Evolutionary conservation across 2,888 invertebrate genomes (phyloP).

Genomic region (Eilema caniola): DNA sequence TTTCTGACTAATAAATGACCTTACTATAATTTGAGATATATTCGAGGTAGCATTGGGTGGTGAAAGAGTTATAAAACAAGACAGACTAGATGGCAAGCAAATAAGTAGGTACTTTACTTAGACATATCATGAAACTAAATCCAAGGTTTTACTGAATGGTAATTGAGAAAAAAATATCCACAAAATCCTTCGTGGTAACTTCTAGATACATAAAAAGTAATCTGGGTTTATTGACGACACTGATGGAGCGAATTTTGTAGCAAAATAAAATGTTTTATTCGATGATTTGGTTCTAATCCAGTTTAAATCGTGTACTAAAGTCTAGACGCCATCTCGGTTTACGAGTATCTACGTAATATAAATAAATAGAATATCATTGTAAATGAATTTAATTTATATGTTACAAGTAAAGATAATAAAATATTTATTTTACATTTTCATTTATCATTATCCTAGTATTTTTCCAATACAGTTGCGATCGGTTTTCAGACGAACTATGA

Average conservation of each 20-base stretch:
- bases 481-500: too few species aligned
- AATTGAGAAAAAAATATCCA: not conserved
- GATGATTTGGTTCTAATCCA: constrained; percentile 45
- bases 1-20: too few species aligned
- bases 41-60: too few species aligned
- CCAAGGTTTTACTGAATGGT: too few species aligned
- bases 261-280: constrained; percentile 30
- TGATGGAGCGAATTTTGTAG: constrained; percentile 33
- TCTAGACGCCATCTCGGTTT: constrained; percentile 47
- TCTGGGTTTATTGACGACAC: constrained; percentile 19
- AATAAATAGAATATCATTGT: not conserved
- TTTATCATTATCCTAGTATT: not conserved
- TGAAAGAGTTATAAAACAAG: too few species aligned
- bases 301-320: constrained; percentile 49
- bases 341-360: constrained; percentile 11
- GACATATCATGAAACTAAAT: too few species aligned
- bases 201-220: not conserved
- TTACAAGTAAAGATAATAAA: not conserved
- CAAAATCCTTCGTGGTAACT: not conserved
- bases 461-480: too few species aligned
- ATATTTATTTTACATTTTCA: not conserved
- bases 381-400: not conserved
- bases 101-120: too few species aligned
- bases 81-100: too few species aligned
- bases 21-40: too few species aligned